Evolutionary conservation across 1,140 invertebrate species (phyloP).

Genomic region (Drosophila parabipectinata): DNA sequence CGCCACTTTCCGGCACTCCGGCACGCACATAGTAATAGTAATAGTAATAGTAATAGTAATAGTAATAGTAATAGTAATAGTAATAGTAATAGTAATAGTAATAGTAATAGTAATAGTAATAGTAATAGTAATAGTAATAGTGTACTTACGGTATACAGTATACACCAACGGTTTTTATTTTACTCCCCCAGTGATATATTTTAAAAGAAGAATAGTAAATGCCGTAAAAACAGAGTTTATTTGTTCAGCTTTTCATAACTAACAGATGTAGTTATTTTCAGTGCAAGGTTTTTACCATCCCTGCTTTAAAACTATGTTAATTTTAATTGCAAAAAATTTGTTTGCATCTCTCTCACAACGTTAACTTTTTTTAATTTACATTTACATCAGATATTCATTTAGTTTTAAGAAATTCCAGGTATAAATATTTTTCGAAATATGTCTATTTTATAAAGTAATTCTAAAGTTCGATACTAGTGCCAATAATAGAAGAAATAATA

Average conservation of each 20-base stretch:
- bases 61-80: too few species aligned
- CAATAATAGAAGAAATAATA: slow-evolving; percentile 28
- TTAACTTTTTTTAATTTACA: slow-evolving; percentile 48
- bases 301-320: background rate
- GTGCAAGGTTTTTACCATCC: background rate
- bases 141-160: too few species aligned
- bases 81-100: too few species aligned
- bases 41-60: too few species aligned
- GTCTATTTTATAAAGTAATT: slow-evolving; percentile 40
- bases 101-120: too few species aligned
- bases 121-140: too few species aligned
- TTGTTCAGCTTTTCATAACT: background rate
- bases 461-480: slow-evolving; percentile 36
- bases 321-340: slow-evolving; percentile 6
- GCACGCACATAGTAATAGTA: too few species aligned
- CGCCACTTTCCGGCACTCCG: too few species aligned
- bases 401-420: slow-evolving; percentile 39
- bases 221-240: background rate
- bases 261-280: background rate
- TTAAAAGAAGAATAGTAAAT: background rate
- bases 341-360: slow-evolving; percentile 31
- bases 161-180: too few species aligned
- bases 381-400: slow-evolving; percentile 39
- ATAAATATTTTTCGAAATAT: slow-evolving; percentile 39
- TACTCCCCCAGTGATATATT: background rate